A percentile compares a stretch with the other conserved stretches of the same genome.
Conservation (phyloP, 2,797 vertebrate genomes). For the Podarcis lilfordi region DNA sequence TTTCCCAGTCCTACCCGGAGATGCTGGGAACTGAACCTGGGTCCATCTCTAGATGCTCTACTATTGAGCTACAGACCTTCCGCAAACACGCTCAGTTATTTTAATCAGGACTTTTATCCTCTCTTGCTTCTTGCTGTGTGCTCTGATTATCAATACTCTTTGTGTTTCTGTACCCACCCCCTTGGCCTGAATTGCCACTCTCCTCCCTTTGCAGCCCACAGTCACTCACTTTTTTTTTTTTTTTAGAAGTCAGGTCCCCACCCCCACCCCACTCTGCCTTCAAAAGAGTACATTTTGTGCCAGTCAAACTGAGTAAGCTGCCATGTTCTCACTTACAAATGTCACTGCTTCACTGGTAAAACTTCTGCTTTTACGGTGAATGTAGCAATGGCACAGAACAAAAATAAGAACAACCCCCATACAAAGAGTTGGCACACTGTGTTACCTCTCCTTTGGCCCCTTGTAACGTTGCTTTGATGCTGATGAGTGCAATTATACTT, state of each 20-base stretch:
- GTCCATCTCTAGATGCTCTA: too few species aligned
- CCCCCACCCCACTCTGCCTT: conserved; percentile 1
- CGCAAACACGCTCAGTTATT: conserved; percentile 21
- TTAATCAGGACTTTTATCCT: background rate
- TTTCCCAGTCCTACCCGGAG: too few species aligned
- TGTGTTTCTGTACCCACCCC: conserved; percentile 20
- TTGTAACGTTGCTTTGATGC: conserved; percentile 25
- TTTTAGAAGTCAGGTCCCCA: conserved; percentile 22
- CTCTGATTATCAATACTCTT: conserved; percentile 33
- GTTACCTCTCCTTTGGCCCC: conserved; percentile 39
- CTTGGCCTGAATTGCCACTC: background rate
- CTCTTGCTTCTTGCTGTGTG: background rate
- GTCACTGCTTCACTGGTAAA: conserved; percentile 55
- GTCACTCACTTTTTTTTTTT: conserved; percentile 23
- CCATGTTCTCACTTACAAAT: conserved; percentile 66
- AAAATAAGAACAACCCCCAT: conserved; percentile 29
- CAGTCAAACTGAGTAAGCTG: conserved; percentile 35
- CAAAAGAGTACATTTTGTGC: conserved; percentile 62
- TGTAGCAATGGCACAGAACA: conserved; percentile 51
- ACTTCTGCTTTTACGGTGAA: conserved; percentile 35
- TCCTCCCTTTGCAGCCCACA: background rate
- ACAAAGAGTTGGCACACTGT: conserved; percentile 43
- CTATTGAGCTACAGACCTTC: too few species aligned
- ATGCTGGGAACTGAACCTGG: too few species aligned
- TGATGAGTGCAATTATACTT: conserved; percentile 58